Evolutionary conservation across 2,113 vertebrate species (phyloP), one percentile per base, ranked within the genome.

Genomic region (Cyrtonyx montezumae): DNA sequence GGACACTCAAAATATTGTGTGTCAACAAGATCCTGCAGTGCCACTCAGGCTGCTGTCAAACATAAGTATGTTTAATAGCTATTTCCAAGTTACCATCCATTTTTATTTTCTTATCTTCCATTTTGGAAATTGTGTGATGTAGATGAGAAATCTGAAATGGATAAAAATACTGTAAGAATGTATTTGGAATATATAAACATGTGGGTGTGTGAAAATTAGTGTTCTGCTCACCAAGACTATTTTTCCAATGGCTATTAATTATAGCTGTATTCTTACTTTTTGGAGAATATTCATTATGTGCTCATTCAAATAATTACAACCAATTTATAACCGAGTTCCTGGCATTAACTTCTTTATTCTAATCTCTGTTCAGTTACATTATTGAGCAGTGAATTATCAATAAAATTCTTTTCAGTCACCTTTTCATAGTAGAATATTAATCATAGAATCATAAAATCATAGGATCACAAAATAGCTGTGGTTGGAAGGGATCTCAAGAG

Each of bases 331-430:
- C 7, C 42, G 6, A 43, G 1, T 34, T 71, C 23, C 74, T 53
- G 13, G 22, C 34, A 36, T 43, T 58, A 66, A 45, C 4, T 42
- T 16, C 2, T 1, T 61, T 71, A 63, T 65, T 10, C 6, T 48
- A n/a, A 34, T n/a, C 1, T 0, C 13, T 73, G 28, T 14, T 30
- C 16, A 34, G 2, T 69, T 79, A 9, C 61, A 26, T 14, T 56
- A 42, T 6, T 70, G 43, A 88, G 34, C 6, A 76, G 36, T 28
- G 16, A 10, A 53, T 71, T 67, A 67, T 18, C 8, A 71, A 23
- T 25, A 37, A 61, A 86, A 11, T 30, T 8, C 2, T 45, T 67
- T 83, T 68, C 16, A 45, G 11, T 42, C 7, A 15, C 36, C 6
- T 56, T 73, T 86, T 79, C 18, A 59, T 13, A 73, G 11, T 30